These are phyloP conservation scores for Pipistrellus nathusii DNA, from an alignment of 2,797 vertebrate species.

Conservation along the genomic window DNA sequence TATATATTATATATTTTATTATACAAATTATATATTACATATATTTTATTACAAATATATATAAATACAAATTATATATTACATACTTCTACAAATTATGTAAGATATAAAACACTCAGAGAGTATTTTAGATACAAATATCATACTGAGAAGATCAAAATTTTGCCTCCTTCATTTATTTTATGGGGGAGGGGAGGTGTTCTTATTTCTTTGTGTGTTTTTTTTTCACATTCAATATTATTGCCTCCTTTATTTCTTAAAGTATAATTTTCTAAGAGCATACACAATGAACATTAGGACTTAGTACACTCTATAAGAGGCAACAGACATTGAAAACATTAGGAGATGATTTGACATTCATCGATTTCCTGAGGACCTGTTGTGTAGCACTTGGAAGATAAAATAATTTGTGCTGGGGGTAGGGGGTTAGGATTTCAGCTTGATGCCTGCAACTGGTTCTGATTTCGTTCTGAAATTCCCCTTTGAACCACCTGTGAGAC, in stretches of 20 bases:
- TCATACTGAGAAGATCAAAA: neutral
- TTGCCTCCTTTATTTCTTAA: neutral
- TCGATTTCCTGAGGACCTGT: neutral
- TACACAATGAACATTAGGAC: neutral
- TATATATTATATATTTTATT: too few species aligned
- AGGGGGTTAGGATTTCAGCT: neutral
- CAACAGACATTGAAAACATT: neutral
- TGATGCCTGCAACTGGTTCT: neutral
- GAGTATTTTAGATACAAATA: neutral
- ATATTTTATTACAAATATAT: too few species aligned
- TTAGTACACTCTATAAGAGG: neutral
- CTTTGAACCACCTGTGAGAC: neutral
- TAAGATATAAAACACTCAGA: neutral
- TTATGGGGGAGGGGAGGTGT: too few species aligned
- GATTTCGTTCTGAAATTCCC: neutral
- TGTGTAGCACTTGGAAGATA: neutral
- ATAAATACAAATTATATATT: too few species aligned
- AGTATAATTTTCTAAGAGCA: neutral
- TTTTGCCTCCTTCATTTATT: neutral
- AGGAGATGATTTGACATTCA: neutral
- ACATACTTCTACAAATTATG: neutral
- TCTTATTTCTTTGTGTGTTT: too few species aligned
- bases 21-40: too few species aligned
- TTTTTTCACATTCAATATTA: too few species aligned
- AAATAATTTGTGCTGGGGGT: neutral